Conservation (phyloP, 2,113 vertebrate genomes). For the Tinamus guttatus region DNA sequence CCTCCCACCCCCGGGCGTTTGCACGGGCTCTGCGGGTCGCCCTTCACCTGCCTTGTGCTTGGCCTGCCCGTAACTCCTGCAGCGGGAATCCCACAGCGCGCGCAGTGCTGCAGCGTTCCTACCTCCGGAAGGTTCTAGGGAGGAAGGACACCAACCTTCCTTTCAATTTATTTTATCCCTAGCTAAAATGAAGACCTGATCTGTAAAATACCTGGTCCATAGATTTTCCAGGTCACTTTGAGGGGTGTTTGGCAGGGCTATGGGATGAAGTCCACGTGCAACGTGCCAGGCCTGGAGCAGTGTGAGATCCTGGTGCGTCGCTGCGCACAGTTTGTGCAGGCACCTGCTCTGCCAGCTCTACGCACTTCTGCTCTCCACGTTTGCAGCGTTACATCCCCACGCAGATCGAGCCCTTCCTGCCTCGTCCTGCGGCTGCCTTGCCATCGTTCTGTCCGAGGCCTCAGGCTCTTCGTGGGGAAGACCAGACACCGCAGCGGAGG, state of each 20-base stretch:
- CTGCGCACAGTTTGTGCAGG: rapidly evolving
- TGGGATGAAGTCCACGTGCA: background rate
- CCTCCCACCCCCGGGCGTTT: background rate
- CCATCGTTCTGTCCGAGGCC: background rate
- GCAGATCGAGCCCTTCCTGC: too few species aligned
- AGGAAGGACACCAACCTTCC: background rate
- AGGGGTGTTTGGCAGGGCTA: background rate
- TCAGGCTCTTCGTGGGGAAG: background rate
- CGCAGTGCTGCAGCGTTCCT: background rate
- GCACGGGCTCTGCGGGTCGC: background rate
- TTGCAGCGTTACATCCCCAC: background rate
- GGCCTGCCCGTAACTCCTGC: background rate
- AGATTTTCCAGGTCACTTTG: background rate
- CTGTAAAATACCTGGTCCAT: background rate
- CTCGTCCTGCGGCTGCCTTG: too few species aligned
- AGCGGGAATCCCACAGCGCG: background rate
- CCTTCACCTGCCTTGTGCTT: rapidly evolving
- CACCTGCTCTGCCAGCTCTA: background rate
- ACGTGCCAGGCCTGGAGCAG: background rate
- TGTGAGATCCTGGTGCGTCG: background rate
- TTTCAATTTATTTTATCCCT: background rate
- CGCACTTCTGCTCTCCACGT: background rate
- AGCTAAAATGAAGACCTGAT: background rate
- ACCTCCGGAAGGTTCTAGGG: background rate
- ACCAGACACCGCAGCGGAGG: background rate